Percentiles rank a stretch among this genome's conserved stretches.
These are phyloP conservation scores for Carlito syrichta DNA, from an alignment of 2,113 vertebrate genomes.

Conservation along the genomic window DNA sequence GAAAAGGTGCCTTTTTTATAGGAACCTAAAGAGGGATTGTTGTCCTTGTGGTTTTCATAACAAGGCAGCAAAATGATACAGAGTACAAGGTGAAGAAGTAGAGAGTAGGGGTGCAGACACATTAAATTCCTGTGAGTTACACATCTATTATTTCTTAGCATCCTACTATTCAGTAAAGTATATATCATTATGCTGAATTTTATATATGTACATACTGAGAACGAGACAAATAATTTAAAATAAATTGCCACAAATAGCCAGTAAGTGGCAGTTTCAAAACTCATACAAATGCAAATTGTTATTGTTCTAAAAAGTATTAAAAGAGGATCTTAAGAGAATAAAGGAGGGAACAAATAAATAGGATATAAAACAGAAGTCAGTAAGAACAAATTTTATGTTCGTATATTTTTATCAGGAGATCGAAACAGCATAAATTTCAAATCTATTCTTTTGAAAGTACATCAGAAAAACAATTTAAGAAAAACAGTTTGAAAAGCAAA, in stretches of 20 bases:
- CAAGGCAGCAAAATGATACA: neutral
- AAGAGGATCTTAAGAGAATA: neutral
- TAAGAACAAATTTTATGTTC: neutral
- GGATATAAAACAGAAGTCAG: neutral
- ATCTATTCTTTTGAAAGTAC: neutral
- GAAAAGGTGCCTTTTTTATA: neutral
- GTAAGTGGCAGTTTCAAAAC: neutral
- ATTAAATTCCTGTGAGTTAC: neutral
- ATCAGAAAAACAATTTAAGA: neutral
- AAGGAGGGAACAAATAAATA: neutral
- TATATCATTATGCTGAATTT: neutral
- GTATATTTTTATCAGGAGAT: neutral
- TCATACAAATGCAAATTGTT: neutral
- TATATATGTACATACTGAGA: neutral
- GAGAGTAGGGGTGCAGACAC: neutral
- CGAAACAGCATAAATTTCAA: slow-evolving; percentile 26
- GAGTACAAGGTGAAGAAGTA: neutral
- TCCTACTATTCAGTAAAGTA: neutral
- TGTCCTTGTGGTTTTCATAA: neutral
- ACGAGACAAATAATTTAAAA: neutral
- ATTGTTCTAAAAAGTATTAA: neutral
- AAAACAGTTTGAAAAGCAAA: slow-evolving; percentile 19
- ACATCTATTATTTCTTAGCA: neutral
- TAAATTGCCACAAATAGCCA: neutral
- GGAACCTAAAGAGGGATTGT: neutral